phyloP scores from a whole-genome alignment of 2,113 vertebrate species.

The Delphinapterus leucas region DNA sequence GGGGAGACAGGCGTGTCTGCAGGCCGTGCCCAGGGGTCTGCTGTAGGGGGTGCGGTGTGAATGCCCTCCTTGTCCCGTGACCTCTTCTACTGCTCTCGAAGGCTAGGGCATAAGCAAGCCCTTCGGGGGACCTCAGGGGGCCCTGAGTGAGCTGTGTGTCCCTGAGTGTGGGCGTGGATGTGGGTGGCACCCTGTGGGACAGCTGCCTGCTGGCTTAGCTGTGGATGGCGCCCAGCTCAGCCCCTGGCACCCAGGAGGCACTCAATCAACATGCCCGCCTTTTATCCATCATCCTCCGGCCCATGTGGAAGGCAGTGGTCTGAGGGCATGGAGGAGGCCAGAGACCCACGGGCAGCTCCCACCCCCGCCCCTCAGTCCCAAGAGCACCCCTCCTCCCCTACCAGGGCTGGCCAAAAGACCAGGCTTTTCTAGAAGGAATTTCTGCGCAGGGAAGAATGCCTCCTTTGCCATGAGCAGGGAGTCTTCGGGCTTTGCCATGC shows the following conservation, averaged over 20 bases:
- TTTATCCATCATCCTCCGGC: background rate
- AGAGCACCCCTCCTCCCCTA: constrained; percentile 72
- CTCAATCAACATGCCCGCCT: accelerated
- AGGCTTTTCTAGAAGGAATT: constrained; percentile 91
- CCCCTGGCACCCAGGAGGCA: accelerated
- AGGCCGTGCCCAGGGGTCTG: background rate
- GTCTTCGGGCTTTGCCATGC: constrained; percentile 88
- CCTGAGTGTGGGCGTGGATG: background rate
- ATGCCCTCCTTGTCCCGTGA: background rate
- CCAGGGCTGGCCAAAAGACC: constrained; percentile 85
- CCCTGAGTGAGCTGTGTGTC: background rate
- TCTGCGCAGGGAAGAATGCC: constrained; percentile 90
- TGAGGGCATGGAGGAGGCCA: background rate
- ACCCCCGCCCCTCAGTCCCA: background rate
- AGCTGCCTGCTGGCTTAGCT: background rate
- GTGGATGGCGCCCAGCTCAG: background rate
- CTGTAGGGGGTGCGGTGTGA: accelerated
- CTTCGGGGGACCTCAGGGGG: background rate
- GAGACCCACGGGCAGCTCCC: background rate
- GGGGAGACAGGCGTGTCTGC: background rate
- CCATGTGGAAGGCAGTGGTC: background rate
- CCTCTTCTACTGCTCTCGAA: background rate
- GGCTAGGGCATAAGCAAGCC: background rate
- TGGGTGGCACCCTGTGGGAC: background rate
- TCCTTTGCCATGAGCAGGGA: constrained; percentile 92